Percentiles rank a stretch among this genome's conserved stretches.
These are phyloP conservation scores for Zaprionus ghesquierei DNA, from an alignment of 1,140 invertebrate genomes.

Conservation along the genomic window DNA sequence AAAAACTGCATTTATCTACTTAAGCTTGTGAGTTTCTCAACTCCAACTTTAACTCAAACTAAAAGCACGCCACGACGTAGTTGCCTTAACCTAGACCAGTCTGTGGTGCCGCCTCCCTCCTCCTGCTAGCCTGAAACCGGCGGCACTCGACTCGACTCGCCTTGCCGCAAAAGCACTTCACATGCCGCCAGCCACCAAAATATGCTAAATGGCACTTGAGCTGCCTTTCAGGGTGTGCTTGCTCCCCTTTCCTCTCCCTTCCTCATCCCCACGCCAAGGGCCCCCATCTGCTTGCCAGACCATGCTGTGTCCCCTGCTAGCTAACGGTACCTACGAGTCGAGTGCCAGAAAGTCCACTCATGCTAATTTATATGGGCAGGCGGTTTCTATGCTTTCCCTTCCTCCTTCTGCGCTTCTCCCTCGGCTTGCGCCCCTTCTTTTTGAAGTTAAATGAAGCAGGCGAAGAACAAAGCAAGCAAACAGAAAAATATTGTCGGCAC, in stretches of 20 bases:
- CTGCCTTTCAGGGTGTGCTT: conserved; percentile 21
- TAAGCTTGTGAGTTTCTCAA: conserved; percentile 32
- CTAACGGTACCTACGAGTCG: conserved; percentile 51
- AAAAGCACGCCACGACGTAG: not conserved
- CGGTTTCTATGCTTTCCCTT: conserved; percentile 32
- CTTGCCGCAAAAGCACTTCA: conserved; percentile 15
- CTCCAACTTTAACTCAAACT: conserved; percentile 19
- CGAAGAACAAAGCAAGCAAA: conserved; percentile 49
- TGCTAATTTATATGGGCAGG: conserved; percentile 65
- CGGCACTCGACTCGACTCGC: conserved; percentile 34
- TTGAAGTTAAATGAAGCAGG: conserved; percentile 56
- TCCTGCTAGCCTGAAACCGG: too few species aligned
- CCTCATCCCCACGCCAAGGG: not conserved
- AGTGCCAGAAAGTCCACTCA: conserved; percentile 59
- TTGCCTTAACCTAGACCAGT: not conserved
- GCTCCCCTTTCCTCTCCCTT: not conserved
- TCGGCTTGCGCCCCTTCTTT: conserved; percentile 6
- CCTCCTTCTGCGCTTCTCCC: not conserved
- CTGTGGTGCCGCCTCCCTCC: not conserved
- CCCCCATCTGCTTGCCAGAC: too few species aligned
- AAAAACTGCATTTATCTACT: conserved; percentile 63
- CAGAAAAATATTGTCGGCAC: conserved; percentile 28
- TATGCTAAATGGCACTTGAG: conserved; percentile 73
- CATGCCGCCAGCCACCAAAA: conserved; percentile 48
- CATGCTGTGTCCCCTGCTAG: conserved; percentile 16